phyloP scores from a whole-genome alignment of 1,140 invertebrate genomes.

The Watersipora subatra region DNA sequence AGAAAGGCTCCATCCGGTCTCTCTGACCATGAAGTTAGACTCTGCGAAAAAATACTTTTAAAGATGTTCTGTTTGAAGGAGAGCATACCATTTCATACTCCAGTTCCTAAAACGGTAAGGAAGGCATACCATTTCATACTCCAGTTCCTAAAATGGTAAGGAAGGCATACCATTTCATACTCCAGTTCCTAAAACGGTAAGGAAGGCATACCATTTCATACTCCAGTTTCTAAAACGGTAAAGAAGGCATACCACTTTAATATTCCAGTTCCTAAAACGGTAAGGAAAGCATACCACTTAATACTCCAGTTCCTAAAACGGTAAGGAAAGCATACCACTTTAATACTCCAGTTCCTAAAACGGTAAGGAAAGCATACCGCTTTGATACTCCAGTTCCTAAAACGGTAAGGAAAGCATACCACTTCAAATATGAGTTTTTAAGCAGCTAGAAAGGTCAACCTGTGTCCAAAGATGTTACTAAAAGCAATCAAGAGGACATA shows the following conservation, averaged over 20 bases:
- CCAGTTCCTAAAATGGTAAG: not conserved
- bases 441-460: not conserved
- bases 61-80: slow-evolving; percentile 45
- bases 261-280: too few species aligned
- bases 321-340: not conserved
- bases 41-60: slow-evolving; percentile 66
- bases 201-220: too few species aligned
- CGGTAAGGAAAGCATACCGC: not conserved
- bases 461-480: too few species aligned
- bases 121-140: not conserved
- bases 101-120: slow-evolving; percentile 1
- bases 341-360: not conserved
- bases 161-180: not conserved
- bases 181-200: not conserved
- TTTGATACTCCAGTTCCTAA: not conserved
- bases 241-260: too few species aligned
- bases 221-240: too few species aligned
- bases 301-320: too few species aligned
- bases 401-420: not conserved
- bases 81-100: not conserved
- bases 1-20: slow-evolving; percentile 25
- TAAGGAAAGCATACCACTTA: too few species aligned
- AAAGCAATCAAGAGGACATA: too few species aligned
- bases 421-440: not conserved
- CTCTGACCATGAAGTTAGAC: slow-evolving; percentile 31